Evolutionary conservation across 2,888 invertebrate genomes (phyloP), one percentile per base, ranked within the genome.

Genomic region (Entomobrya multifasciata): DNA sequence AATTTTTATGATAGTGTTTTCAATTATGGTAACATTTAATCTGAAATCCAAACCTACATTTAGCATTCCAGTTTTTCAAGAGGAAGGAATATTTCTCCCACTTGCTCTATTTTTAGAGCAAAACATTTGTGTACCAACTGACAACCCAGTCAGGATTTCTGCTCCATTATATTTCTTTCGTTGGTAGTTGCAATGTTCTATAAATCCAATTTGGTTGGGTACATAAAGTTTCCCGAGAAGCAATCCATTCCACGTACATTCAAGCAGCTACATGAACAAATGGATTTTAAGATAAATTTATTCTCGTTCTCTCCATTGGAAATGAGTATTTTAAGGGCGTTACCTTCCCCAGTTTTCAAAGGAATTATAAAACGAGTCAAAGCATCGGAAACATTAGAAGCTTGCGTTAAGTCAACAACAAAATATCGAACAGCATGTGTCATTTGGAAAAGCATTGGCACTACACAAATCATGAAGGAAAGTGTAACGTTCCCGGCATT

Each of bases 61-160:
- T 17, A 25, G n/a, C 5, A 72, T 17, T 1, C 27, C 22, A 8
- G n/a, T 49, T 0, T 82, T 74, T 74, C 0, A 60, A 30, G 13
- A 79, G 15, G 49, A 74, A 74, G 44, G 81, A 0, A 20, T 88
- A 0, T n/a, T 78, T 17, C 67, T 85, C 1, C 87, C 88, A 20
- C 74, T 78, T 6, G 72, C 49, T 0, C 15, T 88, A 5, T 44
- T 78, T 11, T 20, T 88, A 8, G 88, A 88, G 10, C 80, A 88
- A 78, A 52, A 27, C 13, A 25, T 72, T 8, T 22, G 49, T 1
- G 44, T 57, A 2, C 20, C 17, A 0, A 15, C 6, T 8, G 1
- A 52, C 17, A n/a, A 4, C 11, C 1, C 36, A 1, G 41, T 41
- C 0, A n/a, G 62, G n/a, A 44, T 74, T 30, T 6, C 62, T 3